Percentiles rank a stretch among this genome's conserved stretches.
Evolutionary conservation across 2,797 vertebrate species (phyloP).

Genomic region (Chaetodon trifasciatus): DNA sequence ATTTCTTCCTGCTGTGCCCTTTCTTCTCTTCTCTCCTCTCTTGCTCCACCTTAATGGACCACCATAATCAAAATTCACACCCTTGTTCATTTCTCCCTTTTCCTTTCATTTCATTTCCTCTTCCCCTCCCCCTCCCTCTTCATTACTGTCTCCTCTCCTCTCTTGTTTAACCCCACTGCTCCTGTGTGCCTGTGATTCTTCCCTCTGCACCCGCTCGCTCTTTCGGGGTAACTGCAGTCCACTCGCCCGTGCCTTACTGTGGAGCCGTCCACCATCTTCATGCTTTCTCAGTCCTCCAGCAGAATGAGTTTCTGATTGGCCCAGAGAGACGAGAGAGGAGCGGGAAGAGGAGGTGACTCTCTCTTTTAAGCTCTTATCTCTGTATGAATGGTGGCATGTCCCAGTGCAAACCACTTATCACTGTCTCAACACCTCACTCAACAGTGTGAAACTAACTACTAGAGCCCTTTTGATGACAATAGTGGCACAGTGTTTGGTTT

Average conservation of each 20-base stretch:
- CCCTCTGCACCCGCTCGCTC: conserved; percentile 76
- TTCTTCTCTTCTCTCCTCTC: conserved; percentile 70
- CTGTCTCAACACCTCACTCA: conserved; percentile 36
- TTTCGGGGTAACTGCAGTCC: conserved; percentile 87
- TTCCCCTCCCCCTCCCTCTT: conserved; percentile 5
- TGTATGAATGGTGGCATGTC: conserved; percentile 72
- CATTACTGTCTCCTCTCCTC: conserved; percentile 17
- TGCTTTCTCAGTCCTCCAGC: conserved; percentile 99
- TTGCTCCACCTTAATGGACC: conserved; percentile 72
- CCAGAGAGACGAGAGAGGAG: conserved; percentile 77
- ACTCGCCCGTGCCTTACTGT: conserved; percentile 98
- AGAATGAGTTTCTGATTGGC: conserved; percentile 97
- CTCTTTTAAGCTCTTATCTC: conserved; percentile 63
- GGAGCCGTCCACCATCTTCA: conserved; percentile 99
- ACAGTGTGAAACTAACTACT: conserved; percentile 55
- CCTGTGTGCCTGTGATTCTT: conserved; percentile 75
- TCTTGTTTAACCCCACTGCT: conserved; percentile 29
- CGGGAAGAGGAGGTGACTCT: conserved; percentile 89
- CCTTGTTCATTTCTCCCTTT: conserved; percentile 23
- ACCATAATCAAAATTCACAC: conserved; percentile 67
- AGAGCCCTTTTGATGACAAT: conserved; percentile 6
- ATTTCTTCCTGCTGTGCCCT: conserved; percentile 83
- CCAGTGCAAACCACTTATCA: conserved; percentile 40
- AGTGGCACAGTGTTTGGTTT: background rate
- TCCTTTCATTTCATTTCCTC: conserved; percentile 19